phyloP scores from a whole-genome alignment of 2,797 vertebrate species.

The Clarias platycephalus region DNA sequence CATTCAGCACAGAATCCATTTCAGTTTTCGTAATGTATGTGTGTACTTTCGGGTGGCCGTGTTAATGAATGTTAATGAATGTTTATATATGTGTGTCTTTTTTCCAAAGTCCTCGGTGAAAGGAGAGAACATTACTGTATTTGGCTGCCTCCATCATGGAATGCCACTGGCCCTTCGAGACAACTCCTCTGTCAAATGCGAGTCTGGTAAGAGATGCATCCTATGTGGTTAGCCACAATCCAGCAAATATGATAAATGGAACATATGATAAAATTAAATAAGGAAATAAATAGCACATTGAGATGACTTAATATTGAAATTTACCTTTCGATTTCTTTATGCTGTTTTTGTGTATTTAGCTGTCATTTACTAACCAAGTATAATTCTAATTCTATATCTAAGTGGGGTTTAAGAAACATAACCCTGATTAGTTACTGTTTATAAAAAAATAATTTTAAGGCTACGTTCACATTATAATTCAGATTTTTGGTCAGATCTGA shows the following conservation, averaged over 20 bases:
- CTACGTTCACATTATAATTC: too few species aligned
- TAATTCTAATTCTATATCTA: background rate
- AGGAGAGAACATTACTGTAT: slow-evolving; percentile 90
- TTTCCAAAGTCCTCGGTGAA: slow-evolving; percentile 78
- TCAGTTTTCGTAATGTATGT: background rate
- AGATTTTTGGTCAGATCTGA: too few species aligned
- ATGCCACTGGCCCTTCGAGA: slow-evolving; percentile 85
- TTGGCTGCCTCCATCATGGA: slow-evolving; percentile 92
- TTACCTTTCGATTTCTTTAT: background rate
- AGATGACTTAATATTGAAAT: slow-evolving; percentile 1
- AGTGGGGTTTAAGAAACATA: background rate
- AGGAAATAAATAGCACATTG: slow-evolving; percentile 17
- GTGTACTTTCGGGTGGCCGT: background rate
- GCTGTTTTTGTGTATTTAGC: background rate
- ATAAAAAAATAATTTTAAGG: background rate
- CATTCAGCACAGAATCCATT: background rate
- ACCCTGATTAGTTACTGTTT: background rate
- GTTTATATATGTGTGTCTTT: slow-evolving; percentile 35
- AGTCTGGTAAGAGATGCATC: slow-evolving; percentile 80
- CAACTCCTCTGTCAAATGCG: slow-evolving; percentile 84
- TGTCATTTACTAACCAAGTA: background rate
- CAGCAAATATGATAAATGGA: too few species aligned
- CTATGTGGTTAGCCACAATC: slow-evolving; percentile 12
- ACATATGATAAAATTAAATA: slow-evolving; percentile 14
- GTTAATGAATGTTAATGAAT: background rate